Evolutionary conservation across 2,888 invertebrate genomes (phyloP).

Genomic region (Ephialtes manifestator): DNA sequence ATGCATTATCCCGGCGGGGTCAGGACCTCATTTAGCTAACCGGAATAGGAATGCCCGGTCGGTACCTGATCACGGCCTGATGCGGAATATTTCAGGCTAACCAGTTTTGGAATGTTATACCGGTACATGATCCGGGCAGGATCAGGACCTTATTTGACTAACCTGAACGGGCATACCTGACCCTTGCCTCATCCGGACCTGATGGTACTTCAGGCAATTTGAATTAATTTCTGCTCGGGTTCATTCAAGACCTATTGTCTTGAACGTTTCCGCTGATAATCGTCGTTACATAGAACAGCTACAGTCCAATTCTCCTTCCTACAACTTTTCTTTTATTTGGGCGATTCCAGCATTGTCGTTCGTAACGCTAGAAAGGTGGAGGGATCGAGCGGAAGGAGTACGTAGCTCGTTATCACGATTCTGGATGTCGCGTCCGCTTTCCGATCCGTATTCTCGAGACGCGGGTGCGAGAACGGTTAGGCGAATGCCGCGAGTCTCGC

Average conservation of each 20-base stretch:
- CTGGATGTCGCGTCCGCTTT: slow-evolving; percentile 50
- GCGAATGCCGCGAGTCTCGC: slow-evolving; percentile 13
- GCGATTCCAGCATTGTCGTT: slow-evolving; percentile 10
- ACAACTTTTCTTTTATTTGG: slow-evolving; percentile 7
- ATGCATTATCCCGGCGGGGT: no score
- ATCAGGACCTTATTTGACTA: no score
- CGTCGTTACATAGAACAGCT: slow-evolving; percentile 4
- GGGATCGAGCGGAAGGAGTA: slow-evolving; percentile 10
- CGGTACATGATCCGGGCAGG: no score
- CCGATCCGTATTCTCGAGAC: slow-evolving; percentile 43
- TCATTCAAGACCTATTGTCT: slow-evolving; percentile 2
- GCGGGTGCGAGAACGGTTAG: slow-evolving; percentile 25
- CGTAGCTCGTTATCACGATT: slow-evolving; percentile 69
- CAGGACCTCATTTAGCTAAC: no score
- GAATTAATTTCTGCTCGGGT: no score
- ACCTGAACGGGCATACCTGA: no score
- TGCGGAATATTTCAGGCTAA: no score
- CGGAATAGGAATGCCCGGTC: no score
- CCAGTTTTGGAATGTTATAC: no score
- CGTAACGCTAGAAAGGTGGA: background rate
- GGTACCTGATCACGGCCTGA: no score
- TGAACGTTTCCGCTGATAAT: slow-evolving; percentile 11
- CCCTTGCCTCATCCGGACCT: no score
- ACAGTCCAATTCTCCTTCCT: background rate
- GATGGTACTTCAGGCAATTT: no score